Evolutionary conservation across 2,888 invertebrate species (phyloP), one percentile per base, ranked within the genome.

Genomic region (Morpho achilles): DNA sequence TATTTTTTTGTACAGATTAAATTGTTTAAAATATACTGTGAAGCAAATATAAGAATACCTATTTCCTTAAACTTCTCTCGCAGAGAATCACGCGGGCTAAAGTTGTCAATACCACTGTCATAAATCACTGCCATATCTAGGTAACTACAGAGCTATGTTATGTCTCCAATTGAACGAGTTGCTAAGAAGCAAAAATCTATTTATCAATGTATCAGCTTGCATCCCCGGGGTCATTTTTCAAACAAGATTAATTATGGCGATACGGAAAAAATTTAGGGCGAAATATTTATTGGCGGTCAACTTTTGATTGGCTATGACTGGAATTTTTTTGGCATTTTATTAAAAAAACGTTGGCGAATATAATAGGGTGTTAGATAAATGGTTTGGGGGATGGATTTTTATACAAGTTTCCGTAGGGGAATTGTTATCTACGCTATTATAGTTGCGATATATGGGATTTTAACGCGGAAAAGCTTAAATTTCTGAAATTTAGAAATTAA

Each of bases 131-230:
- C 70, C 62, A 70, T 50, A 58, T 52, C 59, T 48, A 56, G 50
- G 53, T 55, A 44, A 54, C 58, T 61, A 60, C 59, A 62, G 50
- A 64, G 68, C 69, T 55, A 53, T 58, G 72, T 63, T 61, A 67
- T 64, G 64, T 67, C 72, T 63, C 67, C 65, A 64, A 67, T 66
- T 69, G 72, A 81, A 80, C 74, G 80, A 80, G 82, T 81, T 77
- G 78, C 79, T 80, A 75, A 76, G 79, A 74, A 79, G 82, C 81
- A 84, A 80, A 80, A 83, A 84, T 84, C 84, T 82, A 87, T 87
- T 87, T 82, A 85, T 87, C 87, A 86, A 82, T 79, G 82, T 82
- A 87, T 85, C 80, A 81, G 75, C 70, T 77, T 82, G 83, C 82
- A 84, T 81, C 76, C 69, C 71, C 55, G 63, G 67, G 16, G 64